Percentiles rank a stretch among this genome's conserved stretches.
phyloP scores from a whole-genome alignment of 2,888 invertebrate species.

The Axea sp. region DNA sequence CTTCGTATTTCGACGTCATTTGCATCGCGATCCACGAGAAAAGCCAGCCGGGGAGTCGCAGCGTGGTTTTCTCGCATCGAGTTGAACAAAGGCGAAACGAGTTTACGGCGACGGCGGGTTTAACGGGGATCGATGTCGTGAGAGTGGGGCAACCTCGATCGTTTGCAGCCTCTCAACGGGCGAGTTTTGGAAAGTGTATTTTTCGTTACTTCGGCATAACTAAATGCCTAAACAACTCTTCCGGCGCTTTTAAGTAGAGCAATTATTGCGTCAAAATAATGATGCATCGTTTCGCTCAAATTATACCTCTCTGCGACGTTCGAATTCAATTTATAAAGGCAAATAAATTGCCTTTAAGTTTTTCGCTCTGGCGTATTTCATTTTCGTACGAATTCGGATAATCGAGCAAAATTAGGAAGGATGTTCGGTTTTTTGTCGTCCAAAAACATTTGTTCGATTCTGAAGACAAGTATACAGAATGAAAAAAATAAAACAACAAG shows the following conservation, averaged over 20 bases:
- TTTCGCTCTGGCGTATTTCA: neutral
- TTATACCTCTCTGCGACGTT: constrained; percentile 5
- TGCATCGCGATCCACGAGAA: constrained; percentile 44
- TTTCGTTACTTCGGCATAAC: constrained; percentile 32
- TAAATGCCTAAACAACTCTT: constrained; percentile 41
- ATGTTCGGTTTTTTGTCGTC: too few species aligned
- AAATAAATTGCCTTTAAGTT: constrained; percentile 1
- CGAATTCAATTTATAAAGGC: constrained; percentile 25
- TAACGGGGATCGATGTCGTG: constrained; percentile 28
- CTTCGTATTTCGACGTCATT: constrained; percentile 45
- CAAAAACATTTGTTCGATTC: too few species aligned
- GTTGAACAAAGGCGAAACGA: constrained; percentile 53
- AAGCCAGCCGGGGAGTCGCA: constrained; percentile 24
- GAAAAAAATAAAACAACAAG: too few species aligned
- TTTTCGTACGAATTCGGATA: neutral
- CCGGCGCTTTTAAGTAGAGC: constrained; percentile 35
- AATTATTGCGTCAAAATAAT: constrained; percentile 47
- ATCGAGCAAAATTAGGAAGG: neutral
- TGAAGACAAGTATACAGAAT: too few species aligned
- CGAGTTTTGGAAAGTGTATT: constrained; percentile 50
- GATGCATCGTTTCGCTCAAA: constrained; percentile 21
- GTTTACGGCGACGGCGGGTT: constrained; percentile 46
- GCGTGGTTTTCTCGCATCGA: constrained; percentile 25
- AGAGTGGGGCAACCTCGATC: constrained; percentile 36
- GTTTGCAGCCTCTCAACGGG: constrained; percentile 24